These are phyloP conservation scores for Dinocampus coccinellae DNA, from an alignment of 2,888 invertebrate genomes.

Conservation along the genomic window DNA sequence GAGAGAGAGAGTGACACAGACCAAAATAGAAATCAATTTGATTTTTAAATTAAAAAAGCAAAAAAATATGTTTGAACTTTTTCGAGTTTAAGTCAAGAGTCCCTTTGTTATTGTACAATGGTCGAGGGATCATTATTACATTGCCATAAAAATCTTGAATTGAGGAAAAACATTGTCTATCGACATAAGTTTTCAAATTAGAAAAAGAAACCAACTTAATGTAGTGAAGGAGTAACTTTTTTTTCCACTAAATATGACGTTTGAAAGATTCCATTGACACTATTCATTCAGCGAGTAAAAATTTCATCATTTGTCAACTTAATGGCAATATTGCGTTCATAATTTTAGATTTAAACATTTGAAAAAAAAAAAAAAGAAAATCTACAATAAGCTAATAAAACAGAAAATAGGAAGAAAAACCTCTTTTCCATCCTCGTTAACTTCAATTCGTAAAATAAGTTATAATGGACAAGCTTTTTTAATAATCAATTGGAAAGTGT, in stretches of 20 bases:
- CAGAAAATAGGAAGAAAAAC: neutral
- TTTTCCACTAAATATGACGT: neutral
- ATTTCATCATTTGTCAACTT: neutral
- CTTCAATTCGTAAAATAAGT: conserved; percentile 62
- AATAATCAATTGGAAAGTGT: conserved; percentile 59
- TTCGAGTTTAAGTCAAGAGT: conserved; percentile 36
- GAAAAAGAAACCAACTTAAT: neutral
- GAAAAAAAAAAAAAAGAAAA: neutral
- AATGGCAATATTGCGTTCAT: neutral
- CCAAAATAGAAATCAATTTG: conserved; percentile 20
- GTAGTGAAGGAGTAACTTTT: neutral
- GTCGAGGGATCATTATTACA: too few species aligned
- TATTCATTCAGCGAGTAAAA: neutral
- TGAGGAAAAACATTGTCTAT: neutral
- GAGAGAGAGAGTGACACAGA: neutral
- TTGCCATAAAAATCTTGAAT: neutral
- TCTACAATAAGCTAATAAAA: neutral
- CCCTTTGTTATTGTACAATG: neutral
- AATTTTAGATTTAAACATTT: neutral
- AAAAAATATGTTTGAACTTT: conserved; percentile 16
- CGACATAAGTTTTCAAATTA: neutral
- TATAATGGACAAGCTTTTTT: conserved; percentile 63
- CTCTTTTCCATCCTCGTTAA: conserved; percentile 49
- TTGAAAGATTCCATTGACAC: neutral
- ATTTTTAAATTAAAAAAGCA: conserved; percentile 3